Base-by-base conservation (phyloP, 2,113 vertebrate species). In the Nesoenas mayeri region DNA sequence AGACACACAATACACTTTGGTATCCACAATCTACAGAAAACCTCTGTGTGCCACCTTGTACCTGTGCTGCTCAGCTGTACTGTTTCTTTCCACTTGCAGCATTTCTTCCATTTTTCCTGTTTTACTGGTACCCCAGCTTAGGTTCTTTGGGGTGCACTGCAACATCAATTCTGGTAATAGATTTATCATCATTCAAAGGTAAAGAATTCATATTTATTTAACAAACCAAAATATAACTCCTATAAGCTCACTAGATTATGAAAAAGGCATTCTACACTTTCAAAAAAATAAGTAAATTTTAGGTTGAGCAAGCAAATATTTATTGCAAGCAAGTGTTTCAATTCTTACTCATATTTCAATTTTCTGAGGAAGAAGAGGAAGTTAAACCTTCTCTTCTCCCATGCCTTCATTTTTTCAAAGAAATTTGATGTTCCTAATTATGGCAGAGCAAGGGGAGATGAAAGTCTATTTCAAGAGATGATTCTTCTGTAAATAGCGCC, bases 361-460 rank as follows among this genome's bases (percentile, higher is more conserved):
- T 91, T 95, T 50, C 77, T 74, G 42, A 92, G n/a, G 40, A 80
- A 80, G 60, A 80, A 48, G 29, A 92, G 9, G 67, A 79, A 83
- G 14, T 1, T 0, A 77, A 75, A 42, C 29, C 7, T 28, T 24
- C 15, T 58, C 25, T 83, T 88, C 12, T 73, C 22, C 24, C 11
- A 8, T 58, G 36, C 25, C 11, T 90, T 79, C 1, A 1, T 17
- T 25, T 78, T 34, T 58, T 26, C 9, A 5, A 88, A 91, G 51
- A 67, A 79, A 91, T 87, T n/a, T 89, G 65, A 79, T 40, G 48
- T 81, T 95, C 57, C 38, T 88, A 82, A 88, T 96, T 87, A 79
- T 53, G 57, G 50, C 53, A 89, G 48, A 88, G 74, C 22, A 90
- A 75, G 88, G 11, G 10, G 15, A 93, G 95, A 94, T 24, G 11